Percentiles rank a stretch among this genome's conserved stretches.
Conservation (phyloP, 2,797 vertebrate species). For the Sebastolobus altivelis region DNA sequence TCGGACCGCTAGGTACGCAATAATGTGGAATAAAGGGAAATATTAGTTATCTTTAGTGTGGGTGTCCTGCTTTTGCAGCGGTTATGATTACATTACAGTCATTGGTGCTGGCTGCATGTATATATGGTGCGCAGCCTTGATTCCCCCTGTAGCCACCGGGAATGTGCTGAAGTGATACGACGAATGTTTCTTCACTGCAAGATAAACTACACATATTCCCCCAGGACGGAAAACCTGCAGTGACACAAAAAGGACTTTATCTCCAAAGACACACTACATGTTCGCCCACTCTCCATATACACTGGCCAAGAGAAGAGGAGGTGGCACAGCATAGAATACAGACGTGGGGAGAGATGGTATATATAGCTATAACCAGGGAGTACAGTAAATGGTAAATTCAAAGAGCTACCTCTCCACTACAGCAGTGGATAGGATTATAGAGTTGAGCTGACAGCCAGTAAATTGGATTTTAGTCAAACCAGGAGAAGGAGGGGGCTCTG, state of each 20-base stretch:
- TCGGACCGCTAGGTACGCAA: conserved; percentile 35
- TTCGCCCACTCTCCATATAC: conserved; percentile 74
- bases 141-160: conserved; percentile 55
- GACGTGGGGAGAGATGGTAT: conserved; percentile 70
- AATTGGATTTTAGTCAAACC: conserved; percentile 91
- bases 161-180: conserved; percentile 69
- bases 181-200: conserved; percentile 72
- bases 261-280: conserved; percentile 76
- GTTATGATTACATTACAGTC: conserved; percentile 57
- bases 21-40: conserved; percentile 53
- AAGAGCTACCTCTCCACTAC: conserved; percentile 86
- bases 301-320: conserved; percentile 74
- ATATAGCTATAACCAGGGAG: conserved; percentile 80
- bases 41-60: conserved; percentile 59
- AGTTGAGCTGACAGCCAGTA: conserved; percentile 89
- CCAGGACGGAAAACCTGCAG: conserved; percentile 70
- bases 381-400: conserved; percentile 86
- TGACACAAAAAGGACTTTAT: conserved; percentile 82
- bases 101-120: conserved; percentile 37
- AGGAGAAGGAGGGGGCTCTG: conserved; percentile 76
- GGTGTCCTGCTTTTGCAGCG: conserved; percentile 50
- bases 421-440: conserved; percentile 87
- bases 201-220: conserved; percentile 78
- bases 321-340: conserved; percentile 71
- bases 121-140: conserved; percentile 35